These are phyloP conservation scores for Oophaga pumilio DNA, from an alignment of 2,113 vertebrate species.

Conservation along the genomic window DNA sequence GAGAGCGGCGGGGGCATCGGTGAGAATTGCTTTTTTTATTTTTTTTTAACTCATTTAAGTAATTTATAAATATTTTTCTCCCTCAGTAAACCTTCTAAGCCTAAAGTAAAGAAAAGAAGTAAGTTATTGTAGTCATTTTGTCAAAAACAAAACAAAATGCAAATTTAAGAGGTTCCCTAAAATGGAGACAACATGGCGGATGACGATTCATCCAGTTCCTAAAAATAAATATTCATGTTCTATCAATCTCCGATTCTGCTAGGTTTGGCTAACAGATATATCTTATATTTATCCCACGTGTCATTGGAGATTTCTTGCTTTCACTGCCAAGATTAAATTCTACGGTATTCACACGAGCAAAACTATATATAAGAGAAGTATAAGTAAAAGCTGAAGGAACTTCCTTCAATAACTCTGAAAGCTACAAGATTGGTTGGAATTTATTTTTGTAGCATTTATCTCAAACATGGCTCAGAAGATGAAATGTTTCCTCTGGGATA, in stretches of 20 bases:
- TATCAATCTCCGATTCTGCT: neutral
- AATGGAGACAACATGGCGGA: neutral
- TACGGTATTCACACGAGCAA: conserved; percentile 1
- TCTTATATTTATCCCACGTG: conserved; percentile 33
- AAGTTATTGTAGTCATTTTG: neutral
- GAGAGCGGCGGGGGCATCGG: no score
- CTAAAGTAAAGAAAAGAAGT: no score
- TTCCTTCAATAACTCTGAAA: conserved; percentile 26
- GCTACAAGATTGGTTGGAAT: conserved; percentile 29
- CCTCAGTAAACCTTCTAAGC: no score
- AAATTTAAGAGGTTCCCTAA: neutral
- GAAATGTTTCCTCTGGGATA: conserved; percentile 26
- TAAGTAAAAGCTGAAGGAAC: conserved; percentile 29
- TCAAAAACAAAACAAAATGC: neutral
- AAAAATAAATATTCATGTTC: neutral
- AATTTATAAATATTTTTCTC: no score
- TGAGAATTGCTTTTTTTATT: no score
- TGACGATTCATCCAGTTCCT: neutral
- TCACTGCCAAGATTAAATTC: conserved; percentile 28
- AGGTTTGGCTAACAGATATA: conserved; percentile 34
- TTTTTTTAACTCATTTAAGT: no score
- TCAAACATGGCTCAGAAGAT: conserved; percentile 27
- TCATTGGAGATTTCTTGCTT: conserved; percentile 27
- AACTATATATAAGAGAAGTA: conserved; percentile 22
- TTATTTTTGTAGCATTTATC: conserved; percentile 27